These are phyloP conservation scores for Capitulum mitella DNA, from an alignment of 2,888 invertebrate species.

Conservation along the genomic window DNA sequence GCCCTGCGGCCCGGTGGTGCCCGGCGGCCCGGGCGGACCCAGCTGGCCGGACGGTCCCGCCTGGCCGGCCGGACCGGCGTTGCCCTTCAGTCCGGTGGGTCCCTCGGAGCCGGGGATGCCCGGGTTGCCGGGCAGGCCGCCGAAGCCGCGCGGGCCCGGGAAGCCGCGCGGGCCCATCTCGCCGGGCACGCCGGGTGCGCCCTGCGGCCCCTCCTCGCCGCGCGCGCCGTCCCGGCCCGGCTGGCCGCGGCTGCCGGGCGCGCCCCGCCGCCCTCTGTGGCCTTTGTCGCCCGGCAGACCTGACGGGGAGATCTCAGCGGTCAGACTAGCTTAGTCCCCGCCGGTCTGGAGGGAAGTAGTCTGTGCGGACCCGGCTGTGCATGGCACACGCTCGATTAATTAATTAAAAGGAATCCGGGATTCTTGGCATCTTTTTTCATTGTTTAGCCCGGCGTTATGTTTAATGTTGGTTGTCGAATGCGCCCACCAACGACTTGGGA, in stretches of 20 bases:
- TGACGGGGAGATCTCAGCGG: constrained; percentile 27
- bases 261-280: constrained; percentile 62
- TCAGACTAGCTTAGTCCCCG: too few species aligned
- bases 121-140: constrained; percentile 68
- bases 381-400: too few species aligned
- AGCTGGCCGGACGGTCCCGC: constrained; percentile 58
- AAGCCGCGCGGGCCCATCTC: constrained; percentile 72
- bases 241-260: constrained; percentile 62
- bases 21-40: constrained; percentile 62
- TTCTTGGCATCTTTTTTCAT: too few species aligned
- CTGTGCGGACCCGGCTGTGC: too few species aligned
- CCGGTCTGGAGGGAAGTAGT: too few species aligned
- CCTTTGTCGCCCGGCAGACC: constrained; percentile 76
- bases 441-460: too few species aligned
- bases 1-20: constrained; percentile 63
- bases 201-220: constrained; percentile 71
- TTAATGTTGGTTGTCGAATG: too few species aligned
- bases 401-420: too few species aligned
- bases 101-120: constrained; percentile 60
- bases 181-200: constrained; percentile 64
- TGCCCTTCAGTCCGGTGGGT: constrained; percentile 46
- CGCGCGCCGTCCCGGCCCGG: constrained; percentile 71
- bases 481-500: too few species aligned
- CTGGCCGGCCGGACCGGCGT: constrained; percentile 63
- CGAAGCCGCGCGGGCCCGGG: constrained; percentile 70